Conservation (phyloP, 2,888 invertebrate genomes). For the Eupithecia exiguata region DNA sequence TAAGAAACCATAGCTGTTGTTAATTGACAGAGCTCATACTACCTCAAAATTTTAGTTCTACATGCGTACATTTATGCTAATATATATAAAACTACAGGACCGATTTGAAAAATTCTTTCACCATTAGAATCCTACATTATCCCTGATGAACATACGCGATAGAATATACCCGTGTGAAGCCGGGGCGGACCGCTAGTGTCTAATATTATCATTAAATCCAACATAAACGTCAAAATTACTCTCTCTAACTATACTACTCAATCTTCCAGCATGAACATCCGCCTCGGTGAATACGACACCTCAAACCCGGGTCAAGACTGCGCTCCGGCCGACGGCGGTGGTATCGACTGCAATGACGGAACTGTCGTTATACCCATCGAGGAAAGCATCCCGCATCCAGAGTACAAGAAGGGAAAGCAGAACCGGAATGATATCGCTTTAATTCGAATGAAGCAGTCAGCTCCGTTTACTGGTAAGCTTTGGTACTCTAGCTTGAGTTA, state of each 20-base stretch:
- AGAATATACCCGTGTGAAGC: too few species aligned
- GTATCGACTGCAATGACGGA: slow-evolving; percentile 69
- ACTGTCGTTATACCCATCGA: slow-evolving; percentile 66
- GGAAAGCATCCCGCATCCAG: slow-evolving; percentile 66
- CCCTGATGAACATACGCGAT: too few species aligned
- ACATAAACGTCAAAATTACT: neutral
- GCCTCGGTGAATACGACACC: slow-evolving; percentile 79
- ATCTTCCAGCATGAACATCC: slow-evolving; percentile 26
- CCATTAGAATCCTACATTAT: too few species aligned
- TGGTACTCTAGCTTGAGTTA: neutral
- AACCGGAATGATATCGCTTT: slow-evolving; percentile 74
- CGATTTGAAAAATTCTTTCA: too few species aligned
- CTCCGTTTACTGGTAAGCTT: slow-evolving; percentile 28
- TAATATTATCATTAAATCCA: neutral
- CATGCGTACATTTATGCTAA: too few species aligned
- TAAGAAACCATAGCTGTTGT: too few species aligned
- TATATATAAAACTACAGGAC: too few species aligned
- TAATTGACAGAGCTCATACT: too few species aligned
- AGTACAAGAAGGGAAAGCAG: slow-evolving; percentile 54
- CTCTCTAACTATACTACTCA: neutral
- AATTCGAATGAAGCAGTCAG: slow-evolving; percentile 66
- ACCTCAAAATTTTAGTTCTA: too few species aligned
- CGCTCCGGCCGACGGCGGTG: slow-evolving; percentile 51
- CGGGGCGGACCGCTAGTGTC: too few species aligned
- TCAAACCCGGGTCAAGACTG: slow-evolving; percentile 67